A percentile compares a stretch with the other conserved stretches of the same genome.
Evolutionary conservation across 2,888 invertebrate species (phyloP).

Genomic region (Meandrusa payeni): DNA sequence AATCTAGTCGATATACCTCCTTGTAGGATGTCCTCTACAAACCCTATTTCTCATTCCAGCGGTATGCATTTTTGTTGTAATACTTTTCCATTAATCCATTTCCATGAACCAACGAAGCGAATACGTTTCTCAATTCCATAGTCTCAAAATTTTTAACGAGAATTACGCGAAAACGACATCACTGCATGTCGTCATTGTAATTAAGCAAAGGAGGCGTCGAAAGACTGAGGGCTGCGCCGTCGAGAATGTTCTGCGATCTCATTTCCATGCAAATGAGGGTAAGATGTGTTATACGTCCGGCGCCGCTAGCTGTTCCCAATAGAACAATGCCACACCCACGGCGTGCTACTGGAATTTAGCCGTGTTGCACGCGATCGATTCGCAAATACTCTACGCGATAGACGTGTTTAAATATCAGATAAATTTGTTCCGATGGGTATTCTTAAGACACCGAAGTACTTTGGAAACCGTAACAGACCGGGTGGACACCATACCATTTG

Average conservation of each 20-base stretch:
- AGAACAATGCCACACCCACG: conserved; percentile 35
- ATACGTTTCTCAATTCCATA: too few relatives aligned
- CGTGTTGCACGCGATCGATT: conserved; percentile 21
- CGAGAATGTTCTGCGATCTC: conserved; percentile 71
- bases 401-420: conserved; percentile 10
- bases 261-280: conserved; percentile 78
- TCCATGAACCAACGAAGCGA: too few relatives aligned
- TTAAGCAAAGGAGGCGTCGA: conserved; percentile 73
- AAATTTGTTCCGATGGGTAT: too few relatives aligned
- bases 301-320: conserved; percentile 45
- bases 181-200: conserved; percentile 61
- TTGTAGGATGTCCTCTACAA: too few relatives aligned
- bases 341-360: conserved; percentile 14
- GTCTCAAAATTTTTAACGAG: conserved; percentile 3
- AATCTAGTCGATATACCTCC: too few relatives aligned
- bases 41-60: too few relatives aligned
- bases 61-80: too few relatives aligned
- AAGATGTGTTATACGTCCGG: conserved; percentile 58
- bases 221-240: conserved; percentile 58
- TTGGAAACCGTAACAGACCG: too few relatives aligned
- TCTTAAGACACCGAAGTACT: too few relatives aligned
- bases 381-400: conserved; percentile 6
- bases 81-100: too few relatives aligned
- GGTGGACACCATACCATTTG: too few relatives aligned
- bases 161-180: conserved; percentile 33